phyloP scores from a whole-genome alignment of 2,888 invertebrate genomes.

The Pyrgus malvae region DNA sequence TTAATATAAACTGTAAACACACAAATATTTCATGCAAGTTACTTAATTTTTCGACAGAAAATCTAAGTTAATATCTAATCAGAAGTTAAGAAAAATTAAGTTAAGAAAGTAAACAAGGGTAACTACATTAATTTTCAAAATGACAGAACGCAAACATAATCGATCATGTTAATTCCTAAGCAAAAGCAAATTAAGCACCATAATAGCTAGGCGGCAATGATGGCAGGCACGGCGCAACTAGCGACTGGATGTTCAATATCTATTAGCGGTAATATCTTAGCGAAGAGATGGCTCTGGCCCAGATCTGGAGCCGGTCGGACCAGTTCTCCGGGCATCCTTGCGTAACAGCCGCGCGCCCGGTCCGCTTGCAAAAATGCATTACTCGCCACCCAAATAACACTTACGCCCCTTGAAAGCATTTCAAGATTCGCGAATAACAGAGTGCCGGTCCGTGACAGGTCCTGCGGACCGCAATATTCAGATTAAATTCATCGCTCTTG shows the following conservation, averaged over 20 bases:
- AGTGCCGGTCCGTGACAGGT: constrained; percentile 49
- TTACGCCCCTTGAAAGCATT: constrained; percentile 69
- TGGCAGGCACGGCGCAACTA: constrained; percentile 41
- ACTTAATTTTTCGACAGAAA: no score
- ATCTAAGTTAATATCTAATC: no score
- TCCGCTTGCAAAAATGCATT: constrained; percentile 75
- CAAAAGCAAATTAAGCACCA: constrained; percentile 47
- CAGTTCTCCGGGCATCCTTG: constrained; percentile 74
- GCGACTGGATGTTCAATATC: constrained; percentile 63
- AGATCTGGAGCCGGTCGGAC: constrained; percentile 74
- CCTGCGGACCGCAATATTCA: constrained; percentile 47
- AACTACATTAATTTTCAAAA: neutral
- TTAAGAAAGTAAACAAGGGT: neutral
- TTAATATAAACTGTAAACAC: no score
- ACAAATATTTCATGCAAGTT: no score
- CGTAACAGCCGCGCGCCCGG: constrained; percentile 60
- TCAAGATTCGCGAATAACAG: constrained; percentile 64
- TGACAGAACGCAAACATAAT: constrained; percentile 21
- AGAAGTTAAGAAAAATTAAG: neutral
- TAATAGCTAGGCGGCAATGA: constrained; percentile 34
- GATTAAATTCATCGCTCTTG: constrained; percentile 54
- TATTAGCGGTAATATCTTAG: constrained; percentile 75
- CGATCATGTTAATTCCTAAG: constrained; percentile 26
- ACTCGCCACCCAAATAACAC: constrained; percentile 65
- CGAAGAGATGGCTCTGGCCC: constrained; percentile 77